These are phyloP conservation scores for Nothura maculosa DNA, from an alignment of 2,797 vertebrate species.

Conservation along the genomic window DNA sequence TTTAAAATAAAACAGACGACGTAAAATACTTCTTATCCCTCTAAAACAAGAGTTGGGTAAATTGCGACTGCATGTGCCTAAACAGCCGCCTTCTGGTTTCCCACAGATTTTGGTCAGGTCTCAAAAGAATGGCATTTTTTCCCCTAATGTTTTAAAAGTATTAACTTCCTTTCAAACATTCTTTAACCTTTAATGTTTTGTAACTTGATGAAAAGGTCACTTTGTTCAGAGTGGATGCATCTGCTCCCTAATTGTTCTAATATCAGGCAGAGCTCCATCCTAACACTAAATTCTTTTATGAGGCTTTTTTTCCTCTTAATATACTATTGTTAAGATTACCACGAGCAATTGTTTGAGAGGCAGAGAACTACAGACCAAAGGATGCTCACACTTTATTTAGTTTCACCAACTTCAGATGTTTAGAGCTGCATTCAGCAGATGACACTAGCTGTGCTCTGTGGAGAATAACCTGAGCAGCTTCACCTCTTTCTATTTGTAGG, in stretches of 20 bases:
- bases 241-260: slow-evolving; percentile 76
- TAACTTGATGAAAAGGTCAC: slow-evolving; percentile 84
- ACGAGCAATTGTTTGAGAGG: slow-evolving; percentile 32
- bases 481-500: neutral
- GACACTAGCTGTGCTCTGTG: slow-evolving; percentile 38
- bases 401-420: slow-evolving; percentile 58
- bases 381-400: slow-evolving; percentile 58
- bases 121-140: slow-evolving; percentile 64
- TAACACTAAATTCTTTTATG: slow-evolving; percentile 39
- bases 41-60: neutral
- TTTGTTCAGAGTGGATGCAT: slow-evolving; percentile 75
- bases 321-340: slow-evolving; percentile 55
- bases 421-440: slow-evolving; percentile 26
- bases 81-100: neutral
- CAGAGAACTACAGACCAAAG: slow-evolving; percentile 59
- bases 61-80: slow-evolving; percentile 13
- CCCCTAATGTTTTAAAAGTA: slow-evolving; percentile 75
- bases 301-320: neutral
- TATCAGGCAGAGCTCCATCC: slow-evolving; percentile 62
- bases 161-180: slow-evolving; percentile 82
- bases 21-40: neutral
- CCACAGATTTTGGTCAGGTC: slow-evolving; percentile 39
- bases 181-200: slow-evolving; percentile 84
- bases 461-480: neutral
- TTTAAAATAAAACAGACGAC: neutral